Conservation (phyloP, 2,113 vertebrate species). For the Microcebus murinus region DNA sequence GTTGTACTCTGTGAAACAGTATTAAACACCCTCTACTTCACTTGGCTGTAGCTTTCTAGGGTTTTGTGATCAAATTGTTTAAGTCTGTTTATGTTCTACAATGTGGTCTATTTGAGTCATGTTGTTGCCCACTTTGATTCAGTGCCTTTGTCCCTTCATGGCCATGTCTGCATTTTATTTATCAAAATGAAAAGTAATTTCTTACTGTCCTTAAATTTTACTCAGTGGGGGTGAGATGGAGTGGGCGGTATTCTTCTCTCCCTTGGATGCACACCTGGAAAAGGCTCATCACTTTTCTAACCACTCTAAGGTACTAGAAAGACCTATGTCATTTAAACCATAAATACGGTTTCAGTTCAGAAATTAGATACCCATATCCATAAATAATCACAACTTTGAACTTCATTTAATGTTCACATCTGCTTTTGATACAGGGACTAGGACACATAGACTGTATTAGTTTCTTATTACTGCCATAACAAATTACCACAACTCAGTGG, state of each 20-base stretch:
- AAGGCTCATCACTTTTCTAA: neutral
- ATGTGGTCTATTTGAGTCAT: neutral
- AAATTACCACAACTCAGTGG: neutral
- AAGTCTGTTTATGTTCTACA: neutral
- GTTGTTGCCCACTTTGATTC: neutral
- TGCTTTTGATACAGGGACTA: neutral
- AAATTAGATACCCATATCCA: neutral
- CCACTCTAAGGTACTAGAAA: neutral
- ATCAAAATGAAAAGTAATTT: neutral
- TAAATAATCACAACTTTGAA: conserved; percentile 36
- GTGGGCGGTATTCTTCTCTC: neutral
- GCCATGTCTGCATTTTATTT: neutral
- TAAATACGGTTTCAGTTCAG: neutral
- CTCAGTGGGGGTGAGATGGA: neutral
- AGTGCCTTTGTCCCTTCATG: neutral
- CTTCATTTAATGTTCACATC: neutral
- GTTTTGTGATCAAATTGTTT: conserved; percentile 3
- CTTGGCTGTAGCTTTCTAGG: neutral
- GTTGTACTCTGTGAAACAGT: neutral
- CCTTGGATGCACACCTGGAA: neutral
- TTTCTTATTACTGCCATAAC: neutral
- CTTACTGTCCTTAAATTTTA: neutral
- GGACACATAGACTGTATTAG: neutral
- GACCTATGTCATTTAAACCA: neutral
- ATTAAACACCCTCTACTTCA: neutral